A percentile compares a stretch with the other conserved stretches of the same genome.
phyloP scores from a whole-genome alignment of 2,113 vertebrate species.

The Pogona vitticeps region DNA sequence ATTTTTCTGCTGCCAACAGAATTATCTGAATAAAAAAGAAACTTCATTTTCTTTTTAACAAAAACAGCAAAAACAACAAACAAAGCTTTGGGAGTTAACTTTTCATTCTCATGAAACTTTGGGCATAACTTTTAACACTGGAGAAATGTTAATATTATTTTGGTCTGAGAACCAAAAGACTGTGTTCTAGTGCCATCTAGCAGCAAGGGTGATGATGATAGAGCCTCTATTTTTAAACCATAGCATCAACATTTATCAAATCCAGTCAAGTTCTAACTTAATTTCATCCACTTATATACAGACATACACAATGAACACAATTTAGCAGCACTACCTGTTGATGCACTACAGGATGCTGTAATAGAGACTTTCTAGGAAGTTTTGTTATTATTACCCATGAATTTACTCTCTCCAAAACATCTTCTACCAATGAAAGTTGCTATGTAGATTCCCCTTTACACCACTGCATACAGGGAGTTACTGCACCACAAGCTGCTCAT shows the following conservation, averaged over 20 bases:
- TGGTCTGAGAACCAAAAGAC: neutral
- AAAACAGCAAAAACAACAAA: neutral
- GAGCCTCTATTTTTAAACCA: neutral
- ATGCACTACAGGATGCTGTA: neutral
- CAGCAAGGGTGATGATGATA: constrained; percentile 7
- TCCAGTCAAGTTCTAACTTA: neutral
- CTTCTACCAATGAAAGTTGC: neutral
- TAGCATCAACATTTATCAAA: neutral
- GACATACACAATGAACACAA: neutral
- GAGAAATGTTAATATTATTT: neutral
- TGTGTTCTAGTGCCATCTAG: constrained; percentile 60
- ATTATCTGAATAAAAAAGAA: neutral
- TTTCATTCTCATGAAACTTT: neutral
- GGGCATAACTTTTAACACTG: constrained; percentile 8
- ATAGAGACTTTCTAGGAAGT: neutral
- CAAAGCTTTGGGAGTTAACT: neutral
- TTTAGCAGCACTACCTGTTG: neutral
- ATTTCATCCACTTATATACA: neutral
- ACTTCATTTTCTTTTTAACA: neutral
- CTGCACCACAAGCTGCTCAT: neutral
- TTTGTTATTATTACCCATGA: neutral
- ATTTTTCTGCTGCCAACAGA: neutral
- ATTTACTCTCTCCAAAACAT: neutral
- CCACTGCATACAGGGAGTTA: neutral
- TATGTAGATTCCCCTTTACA: neutral